phyloP scores from a whole-genome alignment of 2,888 invertebrate genomes.

The Conops quadrifasciatus region DNA sequence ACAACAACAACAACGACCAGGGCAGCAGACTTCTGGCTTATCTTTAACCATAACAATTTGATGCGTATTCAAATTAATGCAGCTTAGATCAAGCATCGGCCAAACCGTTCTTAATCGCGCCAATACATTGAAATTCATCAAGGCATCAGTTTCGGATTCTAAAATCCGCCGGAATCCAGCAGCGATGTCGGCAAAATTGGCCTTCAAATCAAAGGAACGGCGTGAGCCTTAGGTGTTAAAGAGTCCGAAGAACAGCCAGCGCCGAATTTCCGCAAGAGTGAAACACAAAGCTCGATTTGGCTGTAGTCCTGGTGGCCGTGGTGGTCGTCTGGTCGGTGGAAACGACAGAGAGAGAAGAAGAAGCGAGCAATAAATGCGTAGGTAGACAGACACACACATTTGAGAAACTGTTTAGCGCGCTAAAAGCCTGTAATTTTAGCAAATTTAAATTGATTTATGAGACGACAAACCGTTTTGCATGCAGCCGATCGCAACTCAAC shows the following conservation, averaged over 20 bases:
- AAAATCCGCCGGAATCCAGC: conserved; percentile 3
- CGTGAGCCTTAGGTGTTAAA: conserved; percentile 48
- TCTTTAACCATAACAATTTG: too few relatives aligned
- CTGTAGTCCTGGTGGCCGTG: conserved; percentile 19
- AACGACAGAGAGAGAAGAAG: too few relatives aligned
- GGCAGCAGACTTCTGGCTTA: not conserved
- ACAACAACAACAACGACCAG: too few relatives aligned
- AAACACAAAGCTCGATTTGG: conserved; percentile 28
- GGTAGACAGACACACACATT: conserved; percentile 44
- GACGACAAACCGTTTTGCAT: conserved; percentile 23
- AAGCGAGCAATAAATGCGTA: not conserved
- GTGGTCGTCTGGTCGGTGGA: not conserved
- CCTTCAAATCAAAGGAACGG: conserved; percentile 43
- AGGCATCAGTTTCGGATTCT: conserved; percentile 43
- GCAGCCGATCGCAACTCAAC: not conserved
- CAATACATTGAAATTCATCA: conserved; percentile 59
- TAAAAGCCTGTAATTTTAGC: conserved; percentile 56
- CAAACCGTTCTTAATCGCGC: conserved; percentile 34
- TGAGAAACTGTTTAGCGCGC: conserved; percentile 40
- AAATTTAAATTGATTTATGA: conserved; percentile 59
- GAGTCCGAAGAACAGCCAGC: not conserved
- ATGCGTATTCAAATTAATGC: too few relatives aligned
- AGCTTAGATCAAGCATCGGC: not conserved
- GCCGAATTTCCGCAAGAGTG: conserved; percentile 17
- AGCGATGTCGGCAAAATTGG: conserved; percentile 3